phyloP scores from a whole-genome alignment of 2,888 invertebrate genomes.

The Nemotelus nigrinus region DNA sequence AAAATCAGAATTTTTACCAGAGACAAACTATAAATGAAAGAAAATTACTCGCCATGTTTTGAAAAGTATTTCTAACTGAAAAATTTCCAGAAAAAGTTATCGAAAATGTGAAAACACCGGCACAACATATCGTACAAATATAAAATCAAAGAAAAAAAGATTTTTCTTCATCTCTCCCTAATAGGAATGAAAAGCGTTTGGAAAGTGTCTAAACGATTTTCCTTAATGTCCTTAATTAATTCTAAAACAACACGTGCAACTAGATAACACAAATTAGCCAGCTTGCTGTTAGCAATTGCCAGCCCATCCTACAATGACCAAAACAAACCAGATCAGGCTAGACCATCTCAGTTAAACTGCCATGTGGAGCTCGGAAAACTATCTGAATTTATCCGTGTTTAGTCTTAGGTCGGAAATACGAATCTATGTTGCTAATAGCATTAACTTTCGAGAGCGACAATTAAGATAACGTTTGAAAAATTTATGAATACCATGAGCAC shows the following conservation, averaged over 20 bases:
- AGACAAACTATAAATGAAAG: no score
- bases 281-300: not conserved
- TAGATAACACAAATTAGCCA: constrained; percentile 13
- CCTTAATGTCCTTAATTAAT: constrained; percentile 42
- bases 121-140: no score
- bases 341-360: not conserved
- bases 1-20: no score
- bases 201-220: constrained; percentile 5
- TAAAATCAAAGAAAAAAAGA: no score
- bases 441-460: constrained; percentile 38
- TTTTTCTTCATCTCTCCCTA: no score
- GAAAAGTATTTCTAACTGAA: no score
- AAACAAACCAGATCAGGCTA: no score
- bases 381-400: constrained; percentile 18
- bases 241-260: constrained; percentile 17
- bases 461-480: constrained; percentile 41
- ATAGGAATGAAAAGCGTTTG: no score
- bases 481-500: constrained; percentile 31
- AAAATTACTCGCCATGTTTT: no score
- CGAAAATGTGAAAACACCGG: no score
- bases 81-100: no score
- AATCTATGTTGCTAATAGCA: constrained; percentile 39
- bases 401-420: constrained; percentile 32
- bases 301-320: constrained; percentile 20
- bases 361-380: not conserved